These are phyloP conservation scores for Agapornis roseicollis DNA, from an alignment of 2,113 vertebrate genomes.

Conservation along the genomic window DNA sequence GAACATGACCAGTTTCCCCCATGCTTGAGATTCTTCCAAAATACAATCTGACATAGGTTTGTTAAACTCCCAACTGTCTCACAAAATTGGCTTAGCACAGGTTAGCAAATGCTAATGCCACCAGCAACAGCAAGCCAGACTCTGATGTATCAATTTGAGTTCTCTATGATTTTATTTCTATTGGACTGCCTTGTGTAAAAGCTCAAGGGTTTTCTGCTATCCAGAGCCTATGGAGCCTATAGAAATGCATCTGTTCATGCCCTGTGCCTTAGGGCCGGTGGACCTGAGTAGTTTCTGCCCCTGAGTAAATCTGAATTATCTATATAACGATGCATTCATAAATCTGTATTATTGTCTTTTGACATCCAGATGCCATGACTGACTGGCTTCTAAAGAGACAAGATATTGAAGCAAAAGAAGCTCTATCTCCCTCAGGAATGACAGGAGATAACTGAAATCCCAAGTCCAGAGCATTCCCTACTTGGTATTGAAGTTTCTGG, in stretches of 20 bases:
- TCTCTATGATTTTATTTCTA: background rate
- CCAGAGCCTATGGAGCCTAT: background rate
- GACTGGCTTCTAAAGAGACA: background rate
- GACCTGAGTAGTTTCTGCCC: background rate
- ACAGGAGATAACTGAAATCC: background rate
- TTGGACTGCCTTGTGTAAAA: background rate
- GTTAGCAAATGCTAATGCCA: slow-evolving; percentile 20
- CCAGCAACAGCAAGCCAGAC: background rate
- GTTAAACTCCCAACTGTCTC: slow-evolving; percentile 22
- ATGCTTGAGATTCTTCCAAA: slow-evolving; percentile 61
- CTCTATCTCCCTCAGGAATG: background rate
- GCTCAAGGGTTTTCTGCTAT: background rate
- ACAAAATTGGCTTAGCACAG: slow-evolving; percentile 29
- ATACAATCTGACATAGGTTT: slow-evolving; percentile 56
- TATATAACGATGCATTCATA: background rate
- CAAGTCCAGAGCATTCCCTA: background rate
- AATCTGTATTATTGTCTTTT: background rate
- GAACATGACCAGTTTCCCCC: slow-evolving; percentile 38
- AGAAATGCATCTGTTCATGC: background rate
- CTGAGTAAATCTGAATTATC: background rate
- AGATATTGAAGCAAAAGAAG: background rate
- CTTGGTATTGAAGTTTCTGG: background rate
- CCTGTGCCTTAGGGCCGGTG: background rate
- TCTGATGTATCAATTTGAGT: background rate
- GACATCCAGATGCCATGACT: background rate